These are phyloP conservation scores for Hypomecis punctinalis DNA, from an alignment of 2,888 invertebrate species.

Conservation along the genomic window DNA sequence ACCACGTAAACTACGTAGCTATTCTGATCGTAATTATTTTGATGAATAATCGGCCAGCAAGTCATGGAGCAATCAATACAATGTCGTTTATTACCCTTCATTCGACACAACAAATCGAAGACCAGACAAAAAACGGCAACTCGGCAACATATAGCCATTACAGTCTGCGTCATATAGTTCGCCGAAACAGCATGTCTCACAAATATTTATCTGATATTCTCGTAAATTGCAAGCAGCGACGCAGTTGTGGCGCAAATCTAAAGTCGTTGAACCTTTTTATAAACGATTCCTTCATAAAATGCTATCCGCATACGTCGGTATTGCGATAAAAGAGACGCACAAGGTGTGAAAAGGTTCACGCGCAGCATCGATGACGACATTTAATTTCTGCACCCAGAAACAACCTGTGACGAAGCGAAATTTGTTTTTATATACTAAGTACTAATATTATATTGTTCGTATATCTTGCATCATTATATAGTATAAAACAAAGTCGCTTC, in stretches of 20 bases:
- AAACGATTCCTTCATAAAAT: conserved; percentile 31
- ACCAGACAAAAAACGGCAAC: conserved; percentile 32
- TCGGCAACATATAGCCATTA: conserved; percentile 27
- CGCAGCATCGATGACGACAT: conserved; percentile 28
- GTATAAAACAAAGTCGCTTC: too few relatives aligned
- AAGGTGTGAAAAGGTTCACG: conserved; percentile 2
- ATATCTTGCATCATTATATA: too few relatives aligned
- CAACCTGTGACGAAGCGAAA: too few relatives aligned
- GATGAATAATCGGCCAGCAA: conserved; percentile 8
- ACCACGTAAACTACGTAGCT: not conserved
- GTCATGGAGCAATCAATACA: conserved; percentile 9
- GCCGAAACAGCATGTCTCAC: conserved; percentile 48
- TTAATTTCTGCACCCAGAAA: not conserved
- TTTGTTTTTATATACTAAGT: too few relatives aligned
- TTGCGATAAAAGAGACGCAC: conserved; percentile 28
- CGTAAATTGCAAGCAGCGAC: conserved; percentile 55
- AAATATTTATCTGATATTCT: conserved; percentile 70
- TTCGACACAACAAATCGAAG: conserved; percentile 20
- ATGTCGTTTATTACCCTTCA: conserved; percentile 15
- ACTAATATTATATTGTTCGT: too few relatives aligned
- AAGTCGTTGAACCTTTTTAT: conserved; percentile 61
- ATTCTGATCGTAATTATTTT: not conserved
- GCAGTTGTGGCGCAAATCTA: conserved; percentile 53
- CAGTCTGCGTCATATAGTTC: conserved; percentile 52
- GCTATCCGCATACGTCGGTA: conserved; percentile 26